Evolutionary conservation across 2,888 invertebrate genomes (phyloP).

Genomic region (Gymnocheta viridis): DNA sequence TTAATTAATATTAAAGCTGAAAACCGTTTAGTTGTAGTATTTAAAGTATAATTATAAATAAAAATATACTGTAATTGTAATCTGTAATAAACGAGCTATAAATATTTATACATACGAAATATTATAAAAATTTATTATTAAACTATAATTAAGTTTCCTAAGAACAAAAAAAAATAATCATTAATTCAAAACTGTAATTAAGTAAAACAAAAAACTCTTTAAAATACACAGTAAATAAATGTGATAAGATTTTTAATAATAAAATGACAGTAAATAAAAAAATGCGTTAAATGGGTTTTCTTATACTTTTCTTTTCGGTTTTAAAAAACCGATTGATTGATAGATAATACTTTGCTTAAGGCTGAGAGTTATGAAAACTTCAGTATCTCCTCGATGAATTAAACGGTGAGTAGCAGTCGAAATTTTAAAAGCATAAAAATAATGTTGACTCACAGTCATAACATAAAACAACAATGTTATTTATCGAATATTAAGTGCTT

Average conservation of each 20-base stretch:
- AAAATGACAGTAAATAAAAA: slow-evolving; percentile 50
- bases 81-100: slow-evolving; percentile 69
- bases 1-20: slow-evolving; percentile 26
- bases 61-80: slow-evolving; percentile 55
- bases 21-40: slow-evolving; percentile 19
- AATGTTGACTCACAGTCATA: too few species aligned
- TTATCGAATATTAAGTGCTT: too few species aligned
- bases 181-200: slow-evolving; percentile 63
- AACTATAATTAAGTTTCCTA: slow-evolving; percentile 68
- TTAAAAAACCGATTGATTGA: neutral
- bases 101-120: slow-evolving; percentile 48
- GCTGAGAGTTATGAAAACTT: too few species aligned
- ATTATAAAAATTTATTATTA: slow-evolving; percentile 35
- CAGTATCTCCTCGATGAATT: too few species aligned
- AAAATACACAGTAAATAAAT: slow-evolving; percentile 69
- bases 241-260: slow-evolving; percentile 70
- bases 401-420: too few species aligned
- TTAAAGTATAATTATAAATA: slow-evolving; percentile 14
- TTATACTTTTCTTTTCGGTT: neutral
- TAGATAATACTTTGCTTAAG: too few species aligned
- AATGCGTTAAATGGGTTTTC: neutral
- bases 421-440: too few species aligned
- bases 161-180: slow-evolving; percentile 24
- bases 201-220: slow-evolving; percentile 45
- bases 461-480: too few species aligned